Evolutionary conservation across 2,113 vertebrate genomes (phyloP), one percentile per base, ranked within the genome.

Genomic region (Calcarius ornatus): DNA sequence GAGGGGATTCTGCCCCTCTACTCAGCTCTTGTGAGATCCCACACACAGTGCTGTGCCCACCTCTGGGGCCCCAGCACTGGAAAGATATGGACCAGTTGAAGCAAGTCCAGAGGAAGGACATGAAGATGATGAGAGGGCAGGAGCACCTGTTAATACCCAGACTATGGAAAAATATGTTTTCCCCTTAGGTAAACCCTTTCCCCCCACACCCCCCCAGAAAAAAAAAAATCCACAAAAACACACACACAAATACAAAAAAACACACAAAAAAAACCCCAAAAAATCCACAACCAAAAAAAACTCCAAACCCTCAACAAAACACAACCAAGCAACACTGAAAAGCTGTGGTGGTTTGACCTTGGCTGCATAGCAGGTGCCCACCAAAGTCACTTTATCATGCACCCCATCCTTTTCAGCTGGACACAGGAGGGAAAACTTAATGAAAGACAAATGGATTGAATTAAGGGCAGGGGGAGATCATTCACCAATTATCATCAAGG

Each of bases 141-240:
- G 4, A 71, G 15, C 14, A 71, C 31, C 50, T 72, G 17, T 43
- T 33, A 19, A 63, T 71, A 48, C 2, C 19, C 21, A 54, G 27
- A 21, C 2, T 10, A 17, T 12, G 15, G 35, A 72, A 93, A n/a
- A 50, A 66, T 5, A 28, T 31, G 11, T 35, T 71, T 61, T 72
- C 11, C 13, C 15, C 10, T 42, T 5, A 30, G 21, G 15, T 31
- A 42, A 60, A 37, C 3, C 6, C 0, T 37, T 60, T 24, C 7
- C 2, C 8, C 0, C 3, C 13, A 45, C 6, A 19, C 53, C 16
- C 50, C 27, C 25, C 15, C 50, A 9, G n/a, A n/a, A 25, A 51
- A 51, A 24, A 31, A 23, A n/a, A 25, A n/a, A 15, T 6, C 16
- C 31, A 23, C 10, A 21, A 56, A 21, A 1, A 4, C 3, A n/a